Percentiles rank a stretch among this genome's conserved stretches.
Evolutionary conservation across 2,797 vertebrate species (phyloP).

Genomic region (Alcedo quadribrachys): DNA sequence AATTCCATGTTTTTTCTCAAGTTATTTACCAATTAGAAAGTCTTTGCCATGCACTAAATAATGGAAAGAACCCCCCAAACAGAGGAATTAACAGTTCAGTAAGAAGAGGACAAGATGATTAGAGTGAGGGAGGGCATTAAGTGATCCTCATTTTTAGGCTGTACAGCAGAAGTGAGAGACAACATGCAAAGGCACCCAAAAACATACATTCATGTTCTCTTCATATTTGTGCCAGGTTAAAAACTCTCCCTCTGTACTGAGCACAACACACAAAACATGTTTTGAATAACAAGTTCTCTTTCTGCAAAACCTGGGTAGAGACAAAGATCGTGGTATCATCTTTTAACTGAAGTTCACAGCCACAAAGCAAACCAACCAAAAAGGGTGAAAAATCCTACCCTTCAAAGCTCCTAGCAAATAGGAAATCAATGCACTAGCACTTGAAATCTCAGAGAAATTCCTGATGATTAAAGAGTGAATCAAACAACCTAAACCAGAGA

Average conservation of each 20-base stretch:
- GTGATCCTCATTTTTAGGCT: not conserved
- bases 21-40: not conserved
- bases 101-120: not conserved
- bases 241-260: not conserved
- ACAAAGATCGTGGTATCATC: not conserved
- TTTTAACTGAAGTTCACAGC: not conserved
- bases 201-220: not conserved
- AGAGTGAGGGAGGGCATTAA: not conserved
- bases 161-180: not conserved
- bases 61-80: not conserved
- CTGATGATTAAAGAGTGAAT: not conserved
- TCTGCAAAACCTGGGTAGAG: not conserved
- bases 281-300: not conserved
- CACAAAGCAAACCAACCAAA: not conserved
- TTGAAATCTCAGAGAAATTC: not conserved
- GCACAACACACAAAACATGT: not conserved
- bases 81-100: fast-evolving
- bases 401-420: not conserved
- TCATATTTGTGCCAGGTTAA: not conserved
- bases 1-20: not conserved
- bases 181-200: not conserved
- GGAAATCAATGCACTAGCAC: not conserved
- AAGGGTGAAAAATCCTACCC: not conserved
- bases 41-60: not conserved
- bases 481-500: not conserved